A percentile compares a stretch with the other conserved stretches of the same genome.
These are phyloP conservation scores for Melanostoma scalare DNA, from an alignment of 2,888 invertebrate genomes.

Conservation along the genomic window DNA sequence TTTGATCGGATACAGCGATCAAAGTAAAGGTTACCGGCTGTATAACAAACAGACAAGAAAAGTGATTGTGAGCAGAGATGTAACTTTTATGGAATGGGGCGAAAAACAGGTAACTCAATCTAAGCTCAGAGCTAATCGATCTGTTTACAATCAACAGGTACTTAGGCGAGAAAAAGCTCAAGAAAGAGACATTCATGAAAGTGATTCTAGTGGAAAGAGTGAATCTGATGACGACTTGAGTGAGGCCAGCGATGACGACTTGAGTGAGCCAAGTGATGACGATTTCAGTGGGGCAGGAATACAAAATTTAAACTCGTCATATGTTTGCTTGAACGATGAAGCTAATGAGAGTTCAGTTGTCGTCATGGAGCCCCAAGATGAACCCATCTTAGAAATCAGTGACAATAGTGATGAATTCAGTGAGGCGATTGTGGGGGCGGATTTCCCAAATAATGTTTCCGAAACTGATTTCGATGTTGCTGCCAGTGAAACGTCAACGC, in stretches of 20 bases:
- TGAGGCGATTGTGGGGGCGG: no score
- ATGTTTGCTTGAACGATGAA: no score
- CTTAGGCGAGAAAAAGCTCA: background rate
- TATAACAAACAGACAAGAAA: constrained; percentile 2
- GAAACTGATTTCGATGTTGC: no score
- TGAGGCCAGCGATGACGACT: constrained; percentile 1
- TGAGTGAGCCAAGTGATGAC: no score
- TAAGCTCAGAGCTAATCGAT: background rate
- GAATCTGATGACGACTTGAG: constrained; percentile 16
- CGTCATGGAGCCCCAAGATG: no score
- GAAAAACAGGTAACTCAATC: background rate
- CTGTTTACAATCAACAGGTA: constrained; percentile 6
- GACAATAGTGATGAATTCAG: no score
- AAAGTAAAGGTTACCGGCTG: background rate
- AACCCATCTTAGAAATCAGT: no score
- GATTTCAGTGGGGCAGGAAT: no score
- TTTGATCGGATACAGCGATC: constrained; percentile 8
- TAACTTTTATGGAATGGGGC: constrained; percentile 54
- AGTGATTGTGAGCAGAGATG: constrained; percentile 26
- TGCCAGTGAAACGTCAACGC: no score
- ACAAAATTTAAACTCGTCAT: no score
- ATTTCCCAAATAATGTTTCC: no score
- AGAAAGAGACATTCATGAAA: constrained; percentile 2
- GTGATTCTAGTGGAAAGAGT: constrained; percentile 10
- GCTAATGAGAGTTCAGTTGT: no score